Base-by-base conservation (phyloP, 1,140 invertebrate species). In the Apolygus lucorum region DNA sequence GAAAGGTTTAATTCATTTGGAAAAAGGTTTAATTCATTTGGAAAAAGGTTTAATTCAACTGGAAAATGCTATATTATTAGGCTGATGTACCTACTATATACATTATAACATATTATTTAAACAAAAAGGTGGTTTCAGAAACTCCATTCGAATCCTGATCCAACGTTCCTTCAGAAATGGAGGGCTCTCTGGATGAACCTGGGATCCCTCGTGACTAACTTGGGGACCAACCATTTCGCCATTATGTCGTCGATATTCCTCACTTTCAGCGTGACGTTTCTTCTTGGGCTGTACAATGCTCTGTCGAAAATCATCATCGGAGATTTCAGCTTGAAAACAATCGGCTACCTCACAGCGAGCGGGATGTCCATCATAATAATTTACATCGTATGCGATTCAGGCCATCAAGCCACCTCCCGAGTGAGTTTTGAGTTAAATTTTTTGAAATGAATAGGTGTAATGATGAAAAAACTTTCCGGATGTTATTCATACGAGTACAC, bases 211-310 rank as follows among this genome's bases (percentile, higher is more conserved):
- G 29, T 28, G 1, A 17, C 27, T 1, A 42, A 21, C 21, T 28
- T 69, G 2, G 68, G 68, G 1, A 29, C 17, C 17, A 22, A 69
- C 24, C 59, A 62, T 2, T 28, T 24, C 25, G 68, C 68, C 0
- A 59, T 69, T 1, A 21, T 69, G 13, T 26, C 62, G 11, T 69
- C 68, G 8, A 69, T 63, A 27, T 21, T 69, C 21, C 59, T 69
- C 68, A 69, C 68, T 28, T 69, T 63, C 68, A 69, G 68, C 22
- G 34, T 59, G n/a, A 69, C 68, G 27, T 69, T 69, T 29, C 52
- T 69, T 13, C 59, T 69, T 11, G 68, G 68, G 0, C 54, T 69
- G 26, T 69, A 63, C 54, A 69, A 69, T 22, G 68, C 52, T n/a
- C 59, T 69, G 4, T 28, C 34, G 1, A 52, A 69, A 11, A 28